A percentile compares a stretch with the other conserved stretches of the same genome.
These are phyloP conservation scores for Drosophila novamexicana DNA, from an alignment of 1,140 invertebrate species.

Conservation along the genomic window DNA sequence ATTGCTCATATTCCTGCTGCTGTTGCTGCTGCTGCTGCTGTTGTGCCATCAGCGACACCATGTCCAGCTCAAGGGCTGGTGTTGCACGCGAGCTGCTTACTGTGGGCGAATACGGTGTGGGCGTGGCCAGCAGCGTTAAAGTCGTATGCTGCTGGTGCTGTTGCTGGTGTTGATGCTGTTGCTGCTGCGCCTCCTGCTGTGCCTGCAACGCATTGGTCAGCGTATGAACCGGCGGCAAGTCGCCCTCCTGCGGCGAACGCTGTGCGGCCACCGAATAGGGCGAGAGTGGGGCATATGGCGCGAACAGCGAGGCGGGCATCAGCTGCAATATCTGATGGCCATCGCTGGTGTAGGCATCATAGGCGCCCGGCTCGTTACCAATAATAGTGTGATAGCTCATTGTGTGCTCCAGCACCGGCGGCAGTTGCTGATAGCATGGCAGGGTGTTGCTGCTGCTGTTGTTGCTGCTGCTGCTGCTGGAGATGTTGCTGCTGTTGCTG, in stretches of 20 bases:
- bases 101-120: conserved; percentile 74
- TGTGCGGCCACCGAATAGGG: conserved; percentile 70
- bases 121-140: conserved; percentile 54
- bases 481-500: conserved; percentile 58
- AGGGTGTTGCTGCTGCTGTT: conserved; percentile 62
- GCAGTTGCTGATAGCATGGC: conserved; percentile 83
- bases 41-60: conserved; percentile 57
- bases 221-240: conserved; percentile 74
- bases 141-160: conserved; percentile 57
- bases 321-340: conserved; percentile 75
- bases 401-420: conserved; percentile 78
- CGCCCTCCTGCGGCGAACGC: conserved; percentile 77
- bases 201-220: conserved; percentile 61
- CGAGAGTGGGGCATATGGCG: conserved; percentile 59
- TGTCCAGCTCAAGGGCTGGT: conserved; percentile 60
- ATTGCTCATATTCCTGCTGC: conserved; percentile 44
- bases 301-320: conserved; percentile 59
- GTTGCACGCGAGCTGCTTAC: conserved; percentile 71
- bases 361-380: conserved; percentile 67
- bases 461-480: conserved; percentile 63
- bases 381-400: conserved; percentile 85
- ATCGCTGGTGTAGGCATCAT: conserved; percentile 50
- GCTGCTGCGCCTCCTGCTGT: conserved; percentile 58
- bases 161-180: conserved; percentile 55
- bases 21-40: conserved; percentile 59